Evolutionary conservation across 1,140 invertebrate species (phyloP).

Genomic region (Drosophila obscura): DNA sequence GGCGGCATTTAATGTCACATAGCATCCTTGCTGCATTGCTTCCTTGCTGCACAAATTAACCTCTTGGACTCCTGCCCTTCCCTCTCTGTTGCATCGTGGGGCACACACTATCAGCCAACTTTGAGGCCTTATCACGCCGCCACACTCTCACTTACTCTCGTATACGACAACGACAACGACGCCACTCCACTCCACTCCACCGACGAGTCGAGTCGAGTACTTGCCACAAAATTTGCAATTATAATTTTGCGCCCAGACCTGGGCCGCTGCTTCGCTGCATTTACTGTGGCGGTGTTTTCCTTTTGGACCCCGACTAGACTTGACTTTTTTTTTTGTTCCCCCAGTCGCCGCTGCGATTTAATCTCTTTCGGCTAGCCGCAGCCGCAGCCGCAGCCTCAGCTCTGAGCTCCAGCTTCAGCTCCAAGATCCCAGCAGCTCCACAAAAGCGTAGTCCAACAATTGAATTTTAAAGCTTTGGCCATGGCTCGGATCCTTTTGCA

Average conservation of each 20-base stretch:
- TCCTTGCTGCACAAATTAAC: slow-evolving; percentile 18
- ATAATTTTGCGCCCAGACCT: slow-evolving; percentile 75
- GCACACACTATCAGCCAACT: slow-evolving; percentile 55
- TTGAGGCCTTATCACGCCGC: slow-evolving; percentile 67
- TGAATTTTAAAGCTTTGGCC: slow-evolving; percentile 49
- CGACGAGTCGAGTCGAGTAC: slow-evolving; percentile 22
- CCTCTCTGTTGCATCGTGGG: slow-evolving; percentile 2
- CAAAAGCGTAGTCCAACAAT: slow-evolving; percentile 49
- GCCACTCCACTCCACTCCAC: neutral
- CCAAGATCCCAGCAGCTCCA: slow-evolving; percentile 24
- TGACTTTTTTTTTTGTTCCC: slow-evolving; percentile 53
- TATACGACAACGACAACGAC: neutral
- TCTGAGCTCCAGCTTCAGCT: slow-evolving; percentile 3
- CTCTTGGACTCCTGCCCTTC: slow-evolving; percentile 1
- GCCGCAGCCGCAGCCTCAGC: neutral
- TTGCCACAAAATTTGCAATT: slow-evolving; percentile 76
- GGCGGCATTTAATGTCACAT: slow-evolving; percentile 71
- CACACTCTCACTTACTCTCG: slow-evolving; percentile 68
- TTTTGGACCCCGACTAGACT: slow-evolving; percentile 54
- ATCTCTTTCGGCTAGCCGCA: slow-evolving; percentile 52
- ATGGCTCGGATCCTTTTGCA: slow-evolving; percentile 69
- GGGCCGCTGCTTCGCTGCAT: slow-evolving; percentile 15
- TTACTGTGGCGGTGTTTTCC: slow-evolving; percentile 64
- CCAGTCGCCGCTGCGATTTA: slow-evolving; percentile 69
- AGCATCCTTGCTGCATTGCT: slow-evolving; percentile 26